Evolutionary conservation across 2,888 invertebrate genomes (phyloP).

Genomic region (Apamea crenata): DNA sequence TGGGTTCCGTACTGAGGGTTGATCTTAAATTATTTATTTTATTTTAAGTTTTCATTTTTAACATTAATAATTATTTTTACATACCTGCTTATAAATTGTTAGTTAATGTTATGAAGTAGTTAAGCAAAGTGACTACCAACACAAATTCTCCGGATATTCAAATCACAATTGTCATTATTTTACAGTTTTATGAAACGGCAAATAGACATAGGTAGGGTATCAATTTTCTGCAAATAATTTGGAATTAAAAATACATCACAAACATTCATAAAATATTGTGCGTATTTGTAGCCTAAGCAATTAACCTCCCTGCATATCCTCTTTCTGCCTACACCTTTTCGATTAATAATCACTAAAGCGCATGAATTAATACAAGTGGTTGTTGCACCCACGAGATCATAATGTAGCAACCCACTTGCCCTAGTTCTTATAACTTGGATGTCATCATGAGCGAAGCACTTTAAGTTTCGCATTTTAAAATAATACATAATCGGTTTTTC

Average conservation of each 20-base stretch:
- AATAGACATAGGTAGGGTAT: background rate
- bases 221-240: background rate
- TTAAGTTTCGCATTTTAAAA: conserved; percentile 35
- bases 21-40: background rate
- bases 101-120: background rate
- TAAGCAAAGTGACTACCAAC: background rate
- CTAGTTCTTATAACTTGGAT: conserved; percentile 40
- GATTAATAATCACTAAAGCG: conserved; percentile 4
- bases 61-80: background rate
- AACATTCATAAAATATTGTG: background rate
- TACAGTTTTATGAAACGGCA: background rate
- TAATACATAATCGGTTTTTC: conserved; percentile 6
- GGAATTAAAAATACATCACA: background rate
- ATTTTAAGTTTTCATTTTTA: background rate
- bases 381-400: conserved; percentile 6
- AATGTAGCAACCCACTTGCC: conserved; percentile 23
- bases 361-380: conserved; percentile 17
- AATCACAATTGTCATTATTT: background rate
- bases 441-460: conserved; percentile 41
- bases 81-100: background rate
- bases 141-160: background rate
- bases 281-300: background rate
- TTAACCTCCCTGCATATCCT: background rate
- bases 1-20: conserved; percentile 59
- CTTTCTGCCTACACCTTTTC: background rate